Conservation (phyloP, 2,888 invertebrate genomes). For the Cryptus armator region DNA sequence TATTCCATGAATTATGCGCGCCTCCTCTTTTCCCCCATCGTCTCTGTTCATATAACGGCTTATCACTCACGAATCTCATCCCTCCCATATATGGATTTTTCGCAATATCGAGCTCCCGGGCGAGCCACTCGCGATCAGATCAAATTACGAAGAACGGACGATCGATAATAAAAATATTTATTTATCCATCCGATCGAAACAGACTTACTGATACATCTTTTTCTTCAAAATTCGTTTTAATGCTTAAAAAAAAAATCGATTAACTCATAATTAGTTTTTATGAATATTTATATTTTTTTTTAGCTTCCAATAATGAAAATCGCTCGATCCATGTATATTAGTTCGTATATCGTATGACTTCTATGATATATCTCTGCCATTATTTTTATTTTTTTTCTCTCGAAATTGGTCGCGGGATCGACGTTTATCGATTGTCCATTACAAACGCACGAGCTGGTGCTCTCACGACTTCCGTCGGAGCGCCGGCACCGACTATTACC, state of each 20-base stretch:
- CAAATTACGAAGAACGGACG: constrained; percentile 1
- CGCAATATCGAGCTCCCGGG: constrained; percentile 43
- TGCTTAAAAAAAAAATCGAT: neutral
- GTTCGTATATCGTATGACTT: neutral
- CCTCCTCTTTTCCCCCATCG: constrained; percentile 23
- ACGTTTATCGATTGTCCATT: constrained; percentile 70
- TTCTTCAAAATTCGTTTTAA: neutral
- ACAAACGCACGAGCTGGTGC: constrained; percentile 50
- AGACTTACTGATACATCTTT: neutral
- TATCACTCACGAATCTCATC: constrained; percentile 60
- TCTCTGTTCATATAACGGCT: constrained; percentile 25
- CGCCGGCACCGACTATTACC: constrained; percentile 54
- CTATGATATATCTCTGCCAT: neutral
- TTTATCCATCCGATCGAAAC: neutral
- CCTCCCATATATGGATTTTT: constrained; percentile 53
- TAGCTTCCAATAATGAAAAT: neutral
- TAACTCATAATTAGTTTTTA: neutral
- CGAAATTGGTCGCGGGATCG: constrained; percentile 66
- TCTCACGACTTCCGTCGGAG: constrained; percentile 56
- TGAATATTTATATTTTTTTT: neutral
- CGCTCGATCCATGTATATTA: neutral
- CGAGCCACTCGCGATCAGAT: constrained; percentile 30
- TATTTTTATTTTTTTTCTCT: constrained; percentile 39
- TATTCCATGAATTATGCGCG: constrained; percentile 68
- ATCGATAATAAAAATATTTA: constrained; percentile 34